Conservation (phyloP, 2,797 vertebrate species). For the Podargus strigoides region DNA sequence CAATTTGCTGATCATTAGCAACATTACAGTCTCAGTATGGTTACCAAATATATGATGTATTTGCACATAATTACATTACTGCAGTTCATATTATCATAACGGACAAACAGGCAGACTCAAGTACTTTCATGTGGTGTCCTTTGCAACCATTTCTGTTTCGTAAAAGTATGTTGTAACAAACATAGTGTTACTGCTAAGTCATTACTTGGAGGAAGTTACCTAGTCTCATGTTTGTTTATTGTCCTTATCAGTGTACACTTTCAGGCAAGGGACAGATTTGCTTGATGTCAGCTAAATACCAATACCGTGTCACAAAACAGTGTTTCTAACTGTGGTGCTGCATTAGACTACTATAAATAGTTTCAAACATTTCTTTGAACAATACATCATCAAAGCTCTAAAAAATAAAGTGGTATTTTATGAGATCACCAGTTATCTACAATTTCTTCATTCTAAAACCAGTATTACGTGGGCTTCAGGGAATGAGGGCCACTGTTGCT, state of each 20-base stretch:
- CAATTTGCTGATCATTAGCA: constrained; percentile 50
- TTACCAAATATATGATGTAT: background rate
- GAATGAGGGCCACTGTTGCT: constrained; percentile 12
- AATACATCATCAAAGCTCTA: constrained; percentile 36
- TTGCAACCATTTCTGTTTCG: background rate
- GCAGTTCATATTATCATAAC: background rate
- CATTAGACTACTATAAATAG: constrained; percentile 44
- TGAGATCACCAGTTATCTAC: constrained; percentile 45
- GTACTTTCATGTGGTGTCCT: background rate
- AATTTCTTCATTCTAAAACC: constrained; percentile 47
- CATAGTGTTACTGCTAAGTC: background rate
- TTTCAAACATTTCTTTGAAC: constrained; percentile 40
- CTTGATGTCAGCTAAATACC: background rate
- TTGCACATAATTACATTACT: background rate
- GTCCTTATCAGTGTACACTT: background rate
- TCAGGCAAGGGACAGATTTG: background rate
- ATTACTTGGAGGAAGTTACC: background rate
- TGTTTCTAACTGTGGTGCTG: background rate
- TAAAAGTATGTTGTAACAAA: background rate
- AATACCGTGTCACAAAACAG: constrained; percentile 1
- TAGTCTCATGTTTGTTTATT: background rate
- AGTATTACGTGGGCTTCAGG: constrained; percentile 49
- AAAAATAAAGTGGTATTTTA: constrained; percentile 62
- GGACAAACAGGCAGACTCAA: background rate
- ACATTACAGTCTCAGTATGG: background rate